A percentile compares a stretch with the other conserved stretches of the same genome.
Evolutionary conservation across 2,797 vertebrate species (phyloP).

Genomic region (Champsocephalus esox): DNA sequence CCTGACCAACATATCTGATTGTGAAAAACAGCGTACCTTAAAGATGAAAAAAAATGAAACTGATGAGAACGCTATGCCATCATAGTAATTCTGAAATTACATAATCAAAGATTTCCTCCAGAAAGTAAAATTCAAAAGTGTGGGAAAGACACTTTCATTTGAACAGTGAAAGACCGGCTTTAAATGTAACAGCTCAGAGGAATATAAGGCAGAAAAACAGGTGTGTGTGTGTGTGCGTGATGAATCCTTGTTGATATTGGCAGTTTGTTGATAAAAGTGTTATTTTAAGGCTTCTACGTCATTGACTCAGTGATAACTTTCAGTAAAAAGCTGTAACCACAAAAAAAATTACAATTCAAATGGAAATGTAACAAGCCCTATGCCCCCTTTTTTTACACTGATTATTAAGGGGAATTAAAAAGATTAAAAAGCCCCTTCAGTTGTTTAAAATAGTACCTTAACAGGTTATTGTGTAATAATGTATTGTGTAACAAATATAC

Average conservation of each 20-base stretch:
- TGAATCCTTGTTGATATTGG: conserved; percentile 48
- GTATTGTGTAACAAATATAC: conserved; percentile 10
- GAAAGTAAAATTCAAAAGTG: conserved; percentile 14
- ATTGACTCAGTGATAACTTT: conserved; percentile 49
- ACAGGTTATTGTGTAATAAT: neutral
- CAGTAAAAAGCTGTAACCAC: conserved; percentile 43
- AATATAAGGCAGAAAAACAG: conserved; percentile 64
- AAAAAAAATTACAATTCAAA: conserved; percentile 24
- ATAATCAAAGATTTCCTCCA: conserved; percentile 30
- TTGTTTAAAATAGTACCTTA: conserved; percentile 43
- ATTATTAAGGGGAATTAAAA: neutral
- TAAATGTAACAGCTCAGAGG: conserved; percentile 27
- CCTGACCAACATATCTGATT: conserved; percentile 12
- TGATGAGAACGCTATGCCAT: conserved; percentile 15
- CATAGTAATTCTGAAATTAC: conserved; percentile 3
- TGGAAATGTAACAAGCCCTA: neutral
- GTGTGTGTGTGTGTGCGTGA: conserved; percentile 4
- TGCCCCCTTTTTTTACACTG: neutral
- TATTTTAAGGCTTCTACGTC: conserved; percentile 70
- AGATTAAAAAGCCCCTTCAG: conserved; percentile 11
- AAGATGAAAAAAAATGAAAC: conserved; percentile 31
- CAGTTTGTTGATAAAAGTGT: conserved; percentile 55
- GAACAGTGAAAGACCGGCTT: conserved; percentile 39
- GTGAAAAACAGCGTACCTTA: conserved; percentile 39
- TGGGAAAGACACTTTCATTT: conserved; percentile 43